Percentiles rank a stretch among this genome's conserved stretches.
Evolutionary conservation across 2,797 vertebrate genomes (phyloP).

Genomic region (Podarcis siculus): DNA sequence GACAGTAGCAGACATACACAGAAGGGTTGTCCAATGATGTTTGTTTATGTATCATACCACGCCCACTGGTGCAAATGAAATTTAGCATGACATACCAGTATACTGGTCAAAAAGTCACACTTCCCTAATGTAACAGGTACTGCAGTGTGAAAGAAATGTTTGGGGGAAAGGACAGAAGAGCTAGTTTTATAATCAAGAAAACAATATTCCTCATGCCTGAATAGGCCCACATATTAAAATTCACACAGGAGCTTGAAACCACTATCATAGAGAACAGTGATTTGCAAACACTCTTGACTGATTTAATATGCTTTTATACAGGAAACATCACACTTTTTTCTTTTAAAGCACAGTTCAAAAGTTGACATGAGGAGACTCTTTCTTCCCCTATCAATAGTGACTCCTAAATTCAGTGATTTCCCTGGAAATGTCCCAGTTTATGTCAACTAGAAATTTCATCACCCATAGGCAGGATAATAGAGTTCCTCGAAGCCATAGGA

Average conservation of each 20-base stretch:
- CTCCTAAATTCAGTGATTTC: neutral
- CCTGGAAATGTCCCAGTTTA: slow-evolving; percentile 19
- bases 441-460: neutral
- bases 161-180: too few relatives aligned
- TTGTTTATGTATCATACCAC: too few relatives aligned
- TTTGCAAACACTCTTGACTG: neutral
- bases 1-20: too few relatives aligned
- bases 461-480: neutral
- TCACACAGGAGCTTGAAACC: neutral
- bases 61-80: too few relatives aligned
- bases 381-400: neutral
- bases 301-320: neutral
- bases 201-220: too few relatives aligned
- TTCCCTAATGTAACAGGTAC: too few relatives aligned
- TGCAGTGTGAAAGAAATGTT: too few relatives aligned
- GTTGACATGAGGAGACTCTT: neutral
- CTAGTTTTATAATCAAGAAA: too few relatives aligned
- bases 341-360: neutral
- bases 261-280: neutral
- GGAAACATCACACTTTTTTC: neutral
- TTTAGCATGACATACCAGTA: too few relatives aligned
- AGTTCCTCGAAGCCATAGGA: neutral
- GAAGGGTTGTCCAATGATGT: too few relatives aligned
- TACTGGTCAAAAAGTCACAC: too few relatives aligned
- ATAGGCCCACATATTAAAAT: neutral